phyloP scores from a whole-genome alignment of 2,888 invertebrate species.

The Coleophora flavipennella region DNA sequence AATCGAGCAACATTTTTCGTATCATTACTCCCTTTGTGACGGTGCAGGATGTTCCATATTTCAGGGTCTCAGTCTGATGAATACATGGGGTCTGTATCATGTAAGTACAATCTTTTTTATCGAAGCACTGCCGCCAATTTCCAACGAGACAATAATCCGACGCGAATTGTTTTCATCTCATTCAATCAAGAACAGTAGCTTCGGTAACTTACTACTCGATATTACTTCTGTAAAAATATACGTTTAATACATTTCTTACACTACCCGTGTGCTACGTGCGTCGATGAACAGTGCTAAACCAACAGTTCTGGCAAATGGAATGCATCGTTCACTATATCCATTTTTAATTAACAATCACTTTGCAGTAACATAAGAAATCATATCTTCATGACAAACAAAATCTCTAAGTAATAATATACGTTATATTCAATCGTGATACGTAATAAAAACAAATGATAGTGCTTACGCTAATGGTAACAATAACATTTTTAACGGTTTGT shows the following conservation, averaged over 20 bases:
- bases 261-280: slow-evolving; percentile 51
- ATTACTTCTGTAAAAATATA: slow-evolving; percentile 54
- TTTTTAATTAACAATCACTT: slow-evolving; percentile 49
- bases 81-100: slow-evolving; percentile 39
- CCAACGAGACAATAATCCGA: neutral
- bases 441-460: slow-evolving; percentile 54
- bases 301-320: slow-evolving; percentile 61
- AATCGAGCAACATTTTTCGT: slow-evolving; percentile 61
- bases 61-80: slow-evolving; percentile 11
- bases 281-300: slow-evolving; percentile 59
- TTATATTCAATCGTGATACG: slow-evolving; percentile 25
- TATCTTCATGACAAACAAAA: slow-evolving; percentile 41
- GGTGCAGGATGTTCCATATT: slow-evolving; percentile 30
- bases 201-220: slow-evolving; percentile 27
- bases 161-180: slow-evolving; percentile 9
- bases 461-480: slow-evolving; percentile 71
- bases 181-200: slow-evolving; percentile 24
- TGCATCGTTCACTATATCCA: slow-evolving; percentile 63
- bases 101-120: slow-evolving; percentile 27
- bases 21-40: slow-evolving; percentile 64
- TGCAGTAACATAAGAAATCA: slow-evolving; percentile 45
- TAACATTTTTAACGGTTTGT: slow-evolving; percentile 50
- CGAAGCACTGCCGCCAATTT: slow-evolving; percentile 14
- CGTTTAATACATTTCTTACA: slow-evolving; percentile 31
- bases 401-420: slow-evolving; percentile 24